Conservation (phyloP, 2,113 vertebrate species). For the Gymnobelideus leadbeateri region DNA sequence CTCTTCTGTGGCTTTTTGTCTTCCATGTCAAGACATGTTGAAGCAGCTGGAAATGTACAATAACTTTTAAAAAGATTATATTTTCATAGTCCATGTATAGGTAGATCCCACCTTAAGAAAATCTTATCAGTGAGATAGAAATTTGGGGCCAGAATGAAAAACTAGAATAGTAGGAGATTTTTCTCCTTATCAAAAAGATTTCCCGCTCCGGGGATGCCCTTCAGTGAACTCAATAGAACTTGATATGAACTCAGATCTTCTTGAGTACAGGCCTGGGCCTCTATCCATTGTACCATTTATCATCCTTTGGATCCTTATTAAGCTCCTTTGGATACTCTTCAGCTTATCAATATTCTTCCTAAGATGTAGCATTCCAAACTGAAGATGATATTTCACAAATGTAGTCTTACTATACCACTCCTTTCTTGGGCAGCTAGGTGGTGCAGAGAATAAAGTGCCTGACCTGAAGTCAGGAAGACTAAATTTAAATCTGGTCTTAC, state of each 20-base stretch:
- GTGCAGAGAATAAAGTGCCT: background rate
- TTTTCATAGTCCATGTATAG: background rate
- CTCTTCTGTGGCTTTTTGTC: background rate
- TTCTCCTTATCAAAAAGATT: background rate
- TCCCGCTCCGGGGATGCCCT: background rate
- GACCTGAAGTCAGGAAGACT: background rate
- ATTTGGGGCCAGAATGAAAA: background rate
- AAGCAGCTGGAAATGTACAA: background rate
- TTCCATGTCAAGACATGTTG: background rate
- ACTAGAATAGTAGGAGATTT: background rate
- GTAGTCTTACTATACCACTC: background rate
- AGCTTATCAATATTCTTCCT: background rate
- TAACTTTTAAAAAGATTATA: background rate
- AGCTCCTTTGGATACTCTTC: background rate
- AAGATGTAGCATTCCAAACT: background rate
- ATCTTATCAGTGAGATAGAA: background rate
- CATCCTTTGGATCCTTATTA: background rate
- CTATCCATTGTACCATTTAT: background rate
- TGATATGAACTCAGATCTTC: background rate
- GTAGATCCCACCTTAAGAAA: background rate
- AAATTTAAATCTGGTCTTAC: background rate
- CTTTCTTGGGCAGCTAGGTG: background rate
- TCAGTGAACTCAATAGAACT: background rate
- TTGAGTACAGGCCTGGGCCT: background rate
- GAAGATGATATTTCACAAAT: background rate